Evolutionary conservation across 2,113 vertebrate genomes (phyloP).

Genomic region (Equus quagga): DNA sequence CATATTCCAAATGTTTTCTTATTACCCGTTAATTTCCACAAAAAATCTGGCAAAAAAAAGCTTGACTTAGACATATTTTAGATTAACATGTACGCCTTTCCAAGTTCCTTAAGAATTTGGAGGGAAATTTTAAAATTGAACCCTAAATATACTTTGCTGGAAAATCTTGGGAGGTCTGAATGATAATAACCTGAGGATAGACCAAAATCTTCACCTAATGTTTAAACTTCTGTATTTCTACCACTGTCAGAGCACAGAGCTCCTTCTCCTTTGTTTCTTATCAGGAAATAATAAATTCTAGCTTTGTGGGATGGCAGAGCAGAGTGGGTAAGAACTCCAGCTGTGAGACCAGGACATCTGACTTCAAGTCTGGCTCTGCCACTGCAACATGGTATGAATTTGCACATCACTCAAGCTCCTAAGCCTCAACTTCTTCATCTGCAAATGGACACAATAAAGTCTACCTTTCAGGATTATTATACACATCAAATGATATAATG

Average conservation of each 20-base stretch:
- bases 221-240: background rate
- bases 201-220: background rate
- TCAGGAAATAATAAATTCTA: background rate
- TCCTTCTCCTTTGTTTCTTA: background rate
- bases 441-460: background rate
- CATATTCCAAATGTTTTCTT: background rate
- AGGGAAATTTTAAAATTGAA: background rate
- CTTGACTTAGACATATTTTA: background rate
- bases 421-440: background rate
- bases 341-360: background rate
- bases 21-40: background rate
- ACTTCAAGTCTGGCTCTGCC: background rate
- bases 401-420: background rate
- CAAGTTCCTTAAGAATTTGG: background rate
- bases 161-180: background rate
- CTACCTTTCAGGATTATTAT: background rate
- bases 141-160: background rate
- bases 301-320: background rate
- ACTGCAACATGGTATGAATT: rapidly evolving
- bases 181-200: background rate
- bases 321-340: background rate
- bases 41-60: background rate
- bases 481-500: background rate
- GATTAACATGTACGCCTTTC: background rate
- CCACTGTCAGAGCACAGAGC: background rate